A percentile compares a stretch with the other conserved stretches of the same genome.
phyloP scores from a whole-genome alignment of 2,797 vertebrate species.

The Emys orbicularis region DNA sequence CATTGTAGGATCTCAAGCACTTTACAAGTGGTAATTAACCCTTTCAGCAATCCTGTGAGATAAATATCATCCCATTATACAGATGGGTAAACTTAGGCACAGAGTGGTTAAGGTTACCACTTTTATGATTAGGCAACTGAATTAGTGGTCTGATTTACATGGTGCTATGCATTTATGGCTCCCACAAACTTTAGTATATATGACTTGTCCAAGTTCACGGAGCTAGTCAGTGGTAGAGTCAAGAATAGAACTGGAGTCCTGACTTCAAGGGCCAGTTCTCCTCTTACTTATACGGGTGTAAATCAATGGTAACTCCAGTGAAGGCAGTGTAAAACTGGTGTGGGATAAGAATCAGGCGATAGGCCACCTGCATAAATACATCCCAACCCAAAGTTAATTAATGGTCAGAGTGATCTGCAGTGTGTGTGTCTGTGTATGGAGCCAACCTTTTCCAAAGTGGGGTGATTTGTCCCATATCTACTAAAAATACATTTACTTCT shows the following conservation, averaged over 20 bases:
- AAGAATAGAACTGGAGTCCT: background rate
- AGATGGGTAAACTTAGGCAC: accelerated
- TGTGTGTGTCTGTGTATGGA: accelerated
- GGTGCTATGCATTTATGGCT: background rate
- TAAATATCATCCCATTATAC: background rate
- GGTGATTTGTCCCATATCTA: background rate
- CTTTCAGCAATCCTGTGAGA: background rate
- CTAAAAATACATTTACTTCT: background rate
- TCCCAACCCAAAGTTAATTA: accelerated
- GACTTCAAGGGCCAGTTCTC: background rate
- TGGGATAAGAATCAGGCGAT: background rate
- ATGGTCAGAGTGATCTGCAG: background rate
- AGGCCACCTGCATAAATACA: accelerated
- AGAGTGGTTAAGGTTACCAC: background rate
- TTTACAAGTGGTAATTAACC: accelerated
- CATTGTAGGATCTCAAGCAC: background rate
- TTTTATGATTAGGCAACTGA: background rate
- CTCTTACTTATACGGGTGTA: background rate
- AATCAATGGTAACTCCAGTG: background rate
- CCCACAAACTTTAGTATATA: background rate
- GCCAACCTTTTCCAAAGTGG: background rate
- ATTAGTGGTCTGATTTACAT: background rate
- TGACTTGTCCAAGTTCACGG: background rate
- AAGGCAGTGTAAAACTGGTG: background rate
- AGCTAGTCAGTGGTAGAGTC: background rate